phyloP scores from a whole-genome alignment of 2,888 invertebrate species.

The Lithodes maja region DNA sequence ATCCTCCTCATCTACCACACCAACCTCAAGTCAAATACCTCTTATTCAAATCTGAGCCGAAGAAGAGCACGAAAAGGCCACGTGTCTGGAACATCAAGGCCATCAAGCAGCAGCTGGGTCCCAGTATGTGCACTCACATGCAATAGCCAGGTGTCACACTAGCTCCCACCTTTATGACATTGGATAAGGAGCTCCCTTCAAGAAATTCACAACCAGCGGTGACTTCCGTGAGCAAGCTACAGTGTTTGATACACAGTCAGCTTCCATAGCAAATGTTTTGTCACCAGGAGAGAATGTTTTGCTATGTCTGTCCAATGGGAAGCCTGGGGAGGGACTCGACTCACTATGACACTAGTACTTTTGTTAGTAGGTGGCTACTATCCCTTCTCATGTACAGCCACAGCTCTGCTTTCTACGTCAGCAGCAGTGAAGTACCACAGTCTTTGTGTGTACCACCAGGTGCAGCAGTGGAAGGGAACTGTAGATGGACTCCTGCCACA shows the following conservation, averaged over 20 bases:
- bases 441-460: no score
- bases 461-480: no score
- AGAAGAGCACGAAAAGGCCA: not conserved
- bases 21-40: not conserved
- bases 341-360: constrained; percentile 1
- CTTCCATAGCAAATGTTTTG: no score
- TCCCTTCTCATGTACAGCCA: constrained; percentile 4
- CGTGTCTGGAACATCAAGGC: constrained; percentile 29
- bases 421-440: not conserved
- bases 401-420: not conserved
- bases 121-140: constrained; percentile 16
- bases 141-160: constrained; percentile 28
- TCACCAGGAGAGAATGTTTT: no score
- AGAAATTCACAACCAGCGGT: no score
- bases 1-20: not conserved
- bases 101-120: constrained; percentile 4
- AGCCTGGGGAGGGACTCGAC: constrained; percentile 7
- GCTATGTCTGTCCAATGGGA: not conserved
- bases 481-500: no score
- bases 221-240: no score
- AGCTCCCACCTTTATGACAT: not conserved
- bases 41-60: not conserved
- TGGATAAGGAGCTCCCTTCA: no score
- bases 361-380: constrained; percentile 17
- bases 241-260: no score